Evolutionary conservation across 1,140 invertebrate species (phyloP).

Genomic region (Drosophila pruinosa): DNA sequence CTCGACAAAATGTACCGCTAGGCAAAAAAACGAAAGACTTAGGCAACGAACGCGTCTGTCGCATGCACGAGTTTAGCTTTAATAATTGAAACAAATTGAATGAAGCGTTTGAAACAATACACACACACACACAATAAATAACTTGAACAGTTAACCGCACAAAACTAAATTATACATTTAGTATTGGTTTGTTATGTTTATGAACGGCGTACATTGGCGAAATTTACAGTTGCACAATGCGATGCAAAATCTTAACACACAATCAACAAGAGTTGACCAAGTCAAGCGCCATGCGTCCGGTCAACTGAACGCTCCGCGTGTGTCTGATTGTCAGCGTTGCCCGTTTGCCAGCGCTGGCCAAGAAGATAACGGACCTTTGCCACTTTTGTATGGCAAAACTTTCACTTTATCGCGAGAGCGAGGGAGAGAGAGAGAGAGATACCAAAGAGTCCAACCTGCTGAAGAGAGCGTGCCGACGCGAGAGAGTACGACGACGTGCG

Average conservation of each 20-base stretch:
- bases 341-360: constrained; percentile 61
- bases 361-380: constrained; percentile 80
- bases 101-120: not conserved
- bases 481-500: constrained; percentile 19
- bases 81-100: constrained; percentile 5
- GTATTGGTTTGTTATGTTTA: constrained; percentile 15
- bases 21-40: constrained; percentile 62
- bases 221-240: constrained; percentile 56
- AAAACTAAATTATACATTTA: constrained; percentile 21
- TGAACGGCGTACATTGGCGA: constrained; percentile 35
- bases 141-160: constrained; percentile 20
- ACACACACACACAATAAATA: constrained; percentile 10
- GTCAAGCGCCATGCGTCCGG: constrained; percentile 69
- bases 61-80: constrained; percentile 31
- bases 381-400: constrained; percentile 78
- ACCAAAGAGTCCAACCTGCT: too few species aligned
- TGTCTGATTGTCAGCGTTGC: constrained; percentile 68
- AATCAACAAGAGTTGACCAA: constrained; percentile 18
- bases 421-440: constrained; percentile 14
- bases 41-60: constrained; percentile 60
- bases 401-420: constrained; percentile 73
- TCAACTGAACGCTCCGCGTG: constrained; percentile 79
- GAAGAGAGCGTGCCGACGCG: not conserved
- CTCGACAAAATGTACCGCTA: constrained; percentile 28
- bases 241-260: not conserved